phyloP scores from a whole-genome alignment of 2,888 invertebrate species.

The Caenorhabditis sinica region DNA sequence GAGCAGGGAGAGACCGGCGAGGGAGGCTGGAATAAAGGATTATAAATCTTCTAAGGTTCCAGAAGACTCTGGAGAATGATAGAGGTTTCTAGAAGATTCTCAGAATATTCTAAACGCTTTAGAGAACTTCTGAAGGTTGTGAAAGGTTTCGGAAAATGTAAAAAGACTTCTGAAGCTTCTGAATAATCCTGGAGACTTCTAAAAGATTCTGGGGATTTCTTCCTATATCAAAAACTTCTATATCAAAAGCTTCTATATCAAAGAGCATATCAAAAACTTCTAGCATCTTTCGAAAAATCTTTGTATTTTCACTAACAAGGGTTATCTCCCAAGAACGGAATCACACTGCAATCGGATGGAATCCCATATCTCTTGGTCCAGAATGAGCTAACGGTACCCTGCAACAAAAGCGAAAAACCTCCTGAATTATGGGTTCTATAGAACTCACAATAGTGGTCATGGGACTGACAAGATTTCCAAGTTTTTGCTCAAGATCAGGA shows the following conservation, averaged over 20 bases:
- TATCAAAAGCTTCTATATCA: too few species aligned
- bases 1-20: slow-evolving; percentile 89
- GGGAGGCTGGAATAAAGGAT: slow-evolving; percentile 84
- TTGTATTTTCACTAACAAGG: slow-evolving; percentile 86
- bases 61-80: too few species aligned
- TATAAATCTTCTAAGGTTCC: neutral
- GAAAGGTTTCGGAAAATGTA: neutral
- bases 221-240: too few species aligned
- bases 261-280: too few species aligned
- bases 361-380: slow-evolving; percentile 93
- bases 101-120: too few species aligned
- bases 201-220: too few species aligned
- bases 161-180: too few species aligned
- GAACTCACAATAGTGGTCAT: slow-evolving; percentile 40
- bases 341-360: slow-evolving; percentile 89
- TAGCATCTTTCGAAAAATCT: neutral
- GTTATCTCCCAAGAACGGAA: slow-evolving; percentile 97
- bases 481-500: slow-evolving; percentile 88
- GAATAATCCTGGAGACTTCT: too few species aligned
- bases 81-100: too few species aligned
- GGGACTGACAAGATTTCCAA: slow-evolving; percentile 86
- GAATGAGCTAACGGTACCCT: slow-evolving; percentile 90
- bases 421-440: neutral
- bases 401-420: slow-evolving; percentile 81
- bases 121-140: too few species aligned